Evolutionary conservation across 2,888 invertebrate species (phyloP).

Genomic region (Lordiphosa andalusiaca): DNA sequence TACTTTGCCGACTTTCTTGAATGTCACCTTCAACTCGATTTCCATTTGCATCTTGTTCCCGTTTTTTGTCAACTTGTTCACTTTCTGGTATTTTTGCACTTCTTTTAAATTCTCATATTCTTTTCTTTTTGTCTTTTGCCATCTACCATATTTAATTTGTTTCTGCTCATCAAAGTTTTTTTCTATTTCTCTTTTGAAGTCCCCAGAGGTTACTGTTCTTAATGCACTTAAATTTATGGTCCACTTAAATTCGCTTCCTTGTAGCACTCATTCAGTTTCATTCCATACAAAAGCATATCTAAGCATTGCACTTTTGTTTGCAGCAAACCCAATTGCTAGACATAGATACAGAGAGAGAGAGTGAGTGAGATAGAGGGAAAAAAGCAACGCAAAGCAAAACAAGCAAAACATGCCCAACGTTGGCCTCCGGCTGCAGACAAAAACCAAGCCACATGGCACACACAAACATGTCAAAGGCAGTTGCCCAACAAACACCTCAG

Average conservation of each 20-base stretch:
- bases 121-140: neutral
- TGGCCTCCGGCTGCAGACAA: constrained; percentile 13
- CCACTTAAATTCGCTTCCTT: constrained; percentile 28
- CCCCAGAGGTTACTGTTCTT: constrained; percentile 13
- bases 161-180: constrained; percentile 27
- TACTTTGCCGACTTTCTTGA: no score
- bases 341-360: constrained; percentile 27
- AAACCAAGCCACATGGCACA: constrained; percentile 6
- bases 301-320: constrained; percentile 33
- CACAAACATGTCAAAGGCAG: constrained; percentile 59
- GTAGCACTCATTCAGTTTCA: constrained; percentile 15
- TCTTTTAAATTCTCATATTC: neutral
- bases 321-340: constrained; percentile 48
- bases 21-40: no score
- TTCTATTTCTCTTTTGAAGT: constrained; percentile 11
- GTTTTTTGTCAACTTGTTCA: neutral
- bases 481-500: constrained; percentile 62
- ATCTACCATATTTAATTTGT: constrained; percentile 32
- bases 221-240: constrained; percentile 32
- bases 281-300: constrained; percentile 11
- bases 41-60: no score
- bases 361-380: constrained; percentile 13
- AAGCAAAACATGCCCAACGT: constrained; percentile 6
- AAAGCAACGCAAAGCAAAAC: constrained; percentile 4
- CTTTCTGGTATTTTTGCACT: neutral